Conservation (phyloP, 2,113 vertebrate genomes). For the Ellobius talpinus region DNA sequence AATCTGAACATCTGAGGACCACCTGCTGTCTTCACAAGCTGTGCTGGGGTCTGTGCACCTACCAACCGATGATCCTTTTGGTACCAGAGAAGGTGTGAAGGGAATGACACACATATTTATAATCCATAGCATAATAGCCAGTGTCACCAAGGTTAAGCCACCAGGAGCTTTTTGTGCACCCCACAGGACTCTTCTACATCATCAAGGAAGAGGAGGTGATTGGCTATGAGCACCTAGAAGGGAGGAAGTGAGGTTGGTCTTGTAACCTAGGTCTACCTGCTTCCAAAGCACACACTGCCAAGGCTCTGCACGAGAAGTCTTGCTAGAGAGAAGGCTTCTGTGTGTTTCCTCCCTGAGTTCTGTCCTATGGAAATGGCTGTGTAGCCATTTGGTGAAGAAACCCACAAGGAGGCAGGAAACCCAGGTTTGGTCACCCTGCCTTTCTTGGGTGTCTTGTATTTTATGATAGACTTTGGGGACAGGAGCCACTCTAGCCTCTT, state of each 20-base stretch:
- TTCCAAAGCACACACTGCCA: not conserved
- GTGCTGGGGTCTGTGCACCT: not conserved
- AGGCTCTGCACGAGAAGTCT: accelerated
- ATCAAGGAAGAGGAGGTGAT: not conserved
- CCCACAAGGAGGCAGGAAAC: not conserved
- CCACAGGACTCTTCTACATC: accelerated
- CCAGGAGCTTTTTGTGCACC: accelerated
- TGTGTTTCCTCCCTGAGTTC: not conserved
- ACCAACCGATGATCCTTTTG: not conserved
- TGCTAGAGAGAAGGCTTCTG: not conserved
- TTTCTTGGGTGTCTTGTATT: not conserved
- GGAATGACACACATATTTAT: not conserved
- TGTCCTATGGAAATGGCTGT: not conserved
- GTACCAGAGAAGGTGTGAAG: not conserved
- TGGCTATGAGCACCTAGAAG: accelerated
- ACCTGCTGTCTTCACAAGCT: no score
- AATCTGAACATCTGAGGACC: no score
- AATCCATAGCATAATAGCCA: not conserved
- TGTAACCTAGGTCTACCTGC: not conserved
- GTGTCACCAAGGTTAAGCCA: accelerated
- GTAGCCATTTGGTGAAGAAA: not conserved
- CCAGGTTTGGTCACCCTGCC: accelerated
- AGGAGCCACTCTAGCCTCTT: accelerated
- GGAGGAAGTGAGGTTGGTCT: not conserved
- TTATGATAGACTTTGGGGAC: not conserved